Evolutionary conservation across 1,140 invertebrate genomes (phyloP), one percentile per base, ranked within the genome.

Genomic region (Argopecten irradians): DNA sequence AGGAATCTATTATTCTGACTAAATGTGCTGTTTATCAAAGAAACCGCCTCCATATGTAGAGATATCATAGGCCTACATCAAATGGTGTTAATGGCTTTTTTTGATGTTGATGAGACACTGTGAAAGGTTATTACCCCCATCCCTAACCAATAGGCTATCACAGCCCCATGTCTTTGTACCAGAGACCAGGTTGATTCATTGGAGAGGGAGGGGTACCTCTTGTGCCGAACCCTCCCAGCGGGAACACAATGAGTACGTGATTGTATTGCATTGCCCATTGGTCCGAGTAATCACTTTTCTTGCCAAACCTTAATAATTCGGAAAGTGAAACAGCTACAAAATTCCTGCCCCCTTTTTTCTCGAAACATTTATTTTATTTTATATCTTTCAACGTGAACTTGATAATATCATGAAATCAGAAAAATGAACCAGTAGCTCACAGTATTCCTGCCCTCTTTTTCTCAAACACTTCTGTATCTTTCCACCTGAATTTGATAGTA

Each of bases 21-120:
- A 71, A 71, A 71, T 71, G 55, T 71, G 55, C 55, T 71, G 55
- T 71, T 71, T 71, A 71, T 71, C 55, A 71, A 71, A 71, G 55
- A 71, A 71, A n/a, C 19, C n/a, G n/a, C 55, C 1, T 28, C 55
- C 55, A 71, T 71, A 71, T 71, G 55, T 71, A 71, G 22, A n/a
- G 55, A 71, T 71, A 71, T 71, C 55, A 71, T n/a, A 71, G 55
- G n/a, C 55, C 55, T 71, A 71, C 55, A 71, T 71, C 55, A 71
- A 71, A 71, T 71, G 55, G 55, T n/a, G 55, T 71, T 71, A 71
- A 71, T 71, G 55, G 55, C n/a, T 71, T 22, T 71, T 71, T 71
- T 71, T 71, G 55, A 71, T 28, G 55, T 71, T 71, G 55, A 71
- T 71, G 55, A 71, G 55, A 71, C 55, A 71, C 55, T 71, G 55